Evolutionary conservation across 2,113 vertebrate genomes (phyloP).

Genomic region (Kryptolebias marmoratus): DNA sequence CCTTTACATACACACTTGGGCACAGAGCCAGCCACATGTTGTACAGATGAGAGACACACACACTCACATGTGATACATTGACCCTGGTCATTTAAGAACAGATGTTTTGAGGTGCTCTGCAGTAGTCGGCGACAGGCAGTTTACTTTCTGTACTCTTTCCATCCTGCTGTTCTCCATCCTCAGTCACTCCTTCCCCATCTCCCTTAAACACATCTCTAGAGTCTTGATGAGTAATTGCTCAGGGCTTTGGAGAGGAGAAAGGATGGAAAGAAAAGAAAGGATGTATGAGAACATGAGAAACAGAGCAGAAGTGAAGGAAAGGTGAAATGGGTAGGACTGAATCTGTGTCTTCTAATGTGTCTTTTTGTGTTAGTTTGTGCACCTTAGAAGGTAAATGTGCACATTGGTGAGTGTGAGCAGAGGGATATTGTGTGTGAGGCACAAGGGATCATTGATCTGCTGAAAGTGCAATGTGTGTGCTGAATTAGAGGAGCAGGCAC

Average conservation of each 20-base stretch:
- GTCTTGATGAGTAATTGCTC: slow-evolving; percentile 76
- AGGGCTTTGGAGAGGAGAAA: slow-evolving; percentile 69
- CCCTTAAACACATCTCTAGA: slow-evolving; percentile 60
- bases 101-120: slow-evolving; percentile 52
- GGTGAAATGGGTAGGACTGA: slow-evolving; percentile 37
- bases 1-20: slow-evolving; percentile 1
- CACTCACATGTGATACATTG: slow-evolving; percentile 34
- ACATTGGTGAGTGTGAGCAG: slow-evolving; percentile 29
- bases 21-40: not conserved
- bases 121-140: slow-evolving; percentile 23
- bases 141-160: slow-evolving; percentile 44
- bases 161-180: slow-evolving; percentile 35
- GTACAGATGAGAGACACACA: slow-evolving; percentile 21
- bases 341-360: slow-evolving; percentile 18
- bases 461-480: slow-evolving; percentile 73
- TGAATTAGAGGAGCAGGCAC: slow-evolving; percentile 75
- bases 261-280: slow-evolving; percentile 53
- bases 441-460: slow-evolving; percentile 80
- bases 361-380: slow-evolving; percentile 25
- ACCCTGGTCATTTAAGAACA: slow-evolving; percentile 49
- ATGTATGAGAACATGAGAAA: slow-evolving; percentile 42
- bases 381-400: slow-evolving; percentile 19
- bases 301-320: slow-evolving; percentile 34
- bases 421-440: slow-evolving; percentile 45
- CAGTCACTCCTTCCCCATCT: slow-evolving; percentile 24